Evolutionary conservation across 2,888 invertebrate genomes (phyloP), one percentile per base, ranked within the genome.

Genomic region (Phymatocera aterrima): DNA sequence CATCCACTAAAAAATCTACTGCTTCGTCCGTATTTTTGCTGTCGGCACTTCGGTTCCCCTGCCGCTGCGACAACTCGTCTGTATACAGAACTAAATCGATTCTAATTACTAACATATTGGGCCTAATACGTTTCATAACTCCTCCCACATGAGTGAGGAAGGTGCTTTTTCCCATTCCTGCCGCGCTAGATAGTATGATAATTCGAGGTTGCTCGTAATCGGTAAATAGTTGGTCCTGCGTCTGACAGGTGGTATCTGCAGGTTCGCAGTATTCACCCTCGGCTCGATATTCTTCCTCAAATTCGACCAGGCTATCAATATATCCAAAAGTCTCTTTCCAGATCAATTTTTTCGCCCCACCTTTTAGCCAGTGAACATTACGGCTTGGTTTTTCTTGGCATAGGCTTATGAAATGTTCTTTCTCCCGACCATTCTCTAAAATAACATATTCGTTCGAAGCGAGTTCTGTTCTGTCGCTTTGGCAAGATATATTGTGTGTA

Each of bases 351-450:
- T 37, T 18, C 1, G 34, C 5, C 10, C n/a, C 37, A 37, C 37
- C n/a, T n/a, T 21, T 34, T 37, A 64, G 61, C 61, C 61, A 64
- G 12, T 64, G 61, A 37, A 64, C 18, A n/a, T 64, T 64, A 8
- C 10, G 61, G 0, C 10, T 21, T 34, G 61, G 2, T 37, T 64
- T 34, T 0, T 10, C 8, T 3, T 64, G 21, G 24, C 61, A 64
- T 18, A 64, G 31, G n/a, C 0, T 18, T 8, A 8, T 21, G n/a
- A 37, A 64, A 37, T 64, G 2, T 12, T 18, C 37, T 1, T 2
- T 1, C 10, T 37, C 61, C 12, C 1, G 37, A 10, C 37, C 37
- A 8, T 18, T 37, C 2, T 3, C 18, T 34, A 64, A 64, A 21
- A 64, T 18, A 37, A n/a, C 0, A 3, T 2, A 21, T 64, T 34